These are phyloP conservation scores for Agrilus planipennis DNA, from an alignment of 1,140 invertebrate genomes.

Conservation along the genomic window DNA sequence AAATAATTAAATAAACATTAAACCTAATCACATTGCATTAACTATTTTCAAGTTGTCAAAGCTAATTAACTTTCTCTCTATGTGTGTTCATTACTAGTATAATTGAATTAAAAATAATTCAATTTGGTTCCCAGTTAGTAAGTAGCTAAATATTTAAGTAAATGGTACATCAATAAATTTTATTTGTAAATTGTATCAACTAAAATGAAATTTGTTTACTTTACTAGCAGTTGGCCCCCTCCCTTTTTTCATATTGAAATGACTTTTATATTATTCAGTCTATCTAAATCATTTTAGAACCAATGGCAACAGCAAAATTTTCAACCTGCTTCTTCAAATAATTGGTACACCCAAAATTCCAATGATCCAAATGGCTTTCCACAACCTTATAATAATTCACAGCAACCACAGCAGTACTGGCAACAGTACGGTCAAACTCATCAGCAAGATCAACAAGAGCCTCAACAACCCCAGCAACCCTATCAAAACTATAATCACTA, in stretches of 20 bases:
- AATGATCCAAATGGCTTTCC: constrained; percentile 10
- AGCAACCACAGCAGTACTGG: constrained; percentile 19
- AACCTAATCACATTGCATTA: no score
- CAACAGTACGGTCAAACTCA: constrained; percentile 14
- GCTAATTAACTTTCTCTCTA: no score
- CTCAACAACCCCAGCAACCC: constrained; percentile 2
- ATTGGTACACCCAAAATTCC: constrained; percentile 18
- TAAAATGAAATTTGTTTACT: neutral
- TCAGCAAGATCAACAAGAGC: constrained; percentile 22
- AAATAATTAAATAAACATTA: no score
- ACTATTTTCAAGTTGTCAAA: no score
- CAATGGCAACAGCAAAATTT: constrained; percentile 26
- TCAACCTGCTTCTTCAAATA: constrained; percentile 12
- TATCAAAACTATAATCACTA: constrained; percentile 17
- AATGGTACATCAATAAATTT: neutral
- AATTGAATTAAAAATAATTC: no score
- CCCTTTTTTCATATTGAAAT: no score
- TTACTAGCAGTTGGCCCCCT: neutral
- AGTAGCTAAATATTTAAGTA: neutral
- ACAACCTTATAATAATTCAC: constrained; percentile 4
- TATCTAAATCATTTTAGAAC: constrained; percentile 10
- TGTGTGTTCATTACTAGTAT: no score
- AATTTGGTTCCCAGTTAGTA: no score
- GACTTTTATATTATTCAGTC: neutral
- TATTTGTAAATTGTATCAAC: neutral